These are phyloP conservation scores for Cyclina sinensis DNA, from an alignment of 1,140 invertebrate genomes.

Conservation along the genomic window DNA sequence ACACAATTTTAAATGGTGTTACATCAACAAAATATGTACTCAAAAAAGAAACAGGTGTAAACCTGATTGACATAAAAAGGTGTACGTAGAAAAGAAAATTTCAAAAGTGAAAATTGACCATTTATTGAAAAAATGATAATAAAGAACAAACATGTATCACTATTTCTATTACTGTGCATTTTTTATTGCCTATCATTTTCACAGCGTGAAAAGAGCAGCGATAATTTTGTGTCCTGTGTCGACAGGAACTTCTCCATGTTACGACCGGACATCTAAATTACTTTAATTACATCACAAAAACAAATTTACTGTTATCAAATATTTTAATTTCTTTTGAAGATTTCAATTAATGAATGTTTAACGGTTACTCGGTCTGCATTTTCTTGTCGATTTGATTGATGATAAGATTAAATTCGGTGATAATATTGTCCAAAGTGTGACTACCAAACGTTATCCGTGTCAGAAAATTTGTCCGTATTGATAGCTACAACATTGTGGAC, in stretches of 20 bases:
- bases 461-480: slow-evolving; percentile 57
- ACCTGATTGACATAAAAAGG: neutral
- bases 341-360: slow-evolving; percentile 30
- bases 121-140: neutral
- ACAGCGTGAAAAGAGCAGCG: neutral
- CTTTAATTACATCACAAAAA: slow-evolving; percentile 25
- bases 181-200: slow-evolving; percentile 20
- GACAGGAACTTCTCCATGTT: neutral
- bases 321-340: slow-evolving; percentile 55
- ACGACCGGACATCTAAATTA: slow-evolving; percentile 36
- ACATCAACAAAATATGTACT: neutral
- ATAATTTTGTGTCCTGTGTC: neutral
- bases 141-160: neutral
- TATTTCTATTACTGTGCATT: neutral
- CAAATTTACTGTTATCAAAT: slow-evolving; percentile 58
- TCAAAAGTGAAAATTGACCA: slow-evolving; percentile 8
- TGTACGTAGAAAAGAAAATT: neutral
- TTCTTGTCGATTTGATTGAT: neutral
- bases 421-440: slow-evolving; percentile 25
- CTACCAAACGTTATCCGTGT: slow-evolving; percentile 40
- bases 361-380: neutral
- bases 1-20: neutral
- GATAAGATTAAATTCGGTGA: slow-evolving; percentile 34
- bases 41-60: neutral
- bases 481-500: slow-evolving; percentile 27